phyloP scores from a whole-genome alignment of 2,797 vertebrate species.

The Sebastes flavidus region DNA sequence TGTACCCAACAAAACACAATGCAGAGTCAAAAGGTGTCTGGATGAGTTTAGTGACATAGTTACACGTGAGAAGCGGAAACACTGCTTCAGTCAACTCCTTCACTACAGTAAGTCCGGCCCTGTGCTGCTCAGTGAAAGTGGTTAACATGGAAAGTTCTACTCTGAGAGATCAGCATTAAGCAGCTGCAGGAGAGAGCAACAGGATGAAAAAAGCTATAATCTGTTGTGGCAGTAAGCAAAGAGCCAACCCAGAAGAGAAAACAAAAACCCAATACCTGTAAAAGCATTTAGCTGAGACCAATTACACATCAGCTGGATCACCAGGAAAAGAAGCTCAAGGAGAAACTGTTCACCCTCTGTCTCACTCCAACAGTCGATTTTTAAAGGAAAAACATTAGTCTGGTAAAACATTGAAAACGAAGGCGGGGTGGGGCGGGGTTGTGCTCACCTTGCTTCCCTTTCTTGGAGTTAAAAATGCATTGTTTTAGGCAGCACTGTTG shows the following conservation, averaged over 20 bases:
- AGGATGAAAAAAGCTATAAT: constrained; percentile 47
- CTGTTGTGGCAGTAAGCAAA: constrained; percentile 50
- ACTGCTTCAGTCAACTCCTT: background rate
- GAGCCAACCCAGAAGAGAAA: constrained; percentile 35
- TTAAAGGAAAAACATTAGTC: constrained; percentile 19
- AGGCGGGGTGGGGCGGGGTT: background rate
- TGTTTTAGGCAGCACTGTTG: constrained; percentile 14
- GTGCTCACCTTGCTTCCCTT: background rate
- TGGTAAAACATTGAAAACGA: constrained; percentile 20
- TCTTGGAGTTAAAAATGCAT: constrained; percentile 25
- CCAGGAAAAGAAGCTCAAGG: constrained; percentile 20
- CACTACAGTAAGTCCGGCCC: background rate
- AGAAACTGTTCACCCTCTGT: constrained; percentile 31
- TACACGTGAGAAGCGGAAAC: constrained; percentile 2
- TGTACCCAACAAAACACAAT: background rate
- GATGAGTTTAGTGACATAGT: background rate
- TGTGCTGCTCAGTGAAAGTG: constrained; percentile 13
- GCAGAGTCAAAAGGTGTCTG: background rate
- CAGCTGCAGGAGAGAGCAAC: constrained; percentile 16
- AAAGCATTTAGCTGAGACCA: constrained; percentile 43
- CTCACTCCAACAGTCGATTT: constrained; percentile 13
- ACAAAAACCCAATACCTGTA: constrained; percentile 51
- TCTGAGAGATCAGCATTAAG: constrained; percentile 32
- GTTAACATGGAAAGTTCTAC: constrained; percentile 28
- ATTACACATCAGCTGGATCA: constrained; percentile 48